These are phyloP conservation scores for Ceratosolen solmsi DNA, from an alignment of 1,140 invertebrate genomes.

Conservation along the genomic window DNA sequence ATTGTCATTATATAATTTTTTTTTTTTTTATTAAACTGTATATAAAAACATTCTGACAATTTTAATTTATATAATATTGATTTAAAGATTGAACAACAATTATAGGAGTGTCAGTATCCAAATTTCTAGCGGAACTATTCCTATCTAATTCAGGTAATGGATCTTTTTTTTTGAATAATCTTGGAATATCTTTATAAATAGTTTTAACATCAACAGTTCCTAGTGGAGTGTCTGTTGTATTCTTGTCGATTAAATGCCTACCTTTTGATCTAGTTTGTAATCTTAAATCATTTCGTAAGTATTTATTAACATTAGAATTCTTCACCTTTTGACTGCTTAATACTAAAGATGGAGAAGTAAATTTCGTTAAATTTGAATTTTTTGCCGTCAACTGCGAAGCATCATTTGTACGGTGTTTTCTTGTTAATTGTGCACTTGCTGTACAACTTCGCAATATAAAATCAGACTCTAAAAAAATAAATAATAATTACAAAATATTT, in stretches of 20 bases:
- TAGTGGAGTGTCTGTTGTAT: slow-evolving; percentile 59
- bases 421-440: slow-evolving; percentile 63
- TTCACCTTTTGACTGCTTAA: slow-evolving; percentile 8
- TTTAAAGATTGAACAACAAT: slow-evolving; percentile 56
- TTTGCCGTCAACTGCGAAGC: slow-evolving; percentile 8
- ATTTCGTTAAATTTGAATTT: slow-evolving; percentile 26
- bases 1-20: slow-evolving; percentile 27
- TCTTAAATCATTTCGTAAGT: slow-evolving; percentile 37
- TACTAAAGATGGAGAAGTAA: slow-evolving; percentile 4
- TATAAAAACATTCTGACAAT: slow-evolving; percentile 49
- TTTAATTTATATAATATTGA: slow-evolving; percentile 45
- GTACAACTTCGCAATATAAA: slow-evolving; percentile 64
- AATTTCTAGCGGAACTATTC: slow-evolving; percentile 53
- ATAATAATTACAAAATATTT: slow-evolving; percentile 11
- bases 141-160: slow-evolving; percentile 62
- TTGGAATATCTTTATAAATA: slow-evolving; percentile 56
- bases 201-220: slow-evolving; percentile 62
- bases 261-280: slow-evolving; percentile 19
- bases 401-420: slow-evolving; percentile 56
- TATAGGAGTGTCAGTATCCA: slow-evolving; percentile 55
- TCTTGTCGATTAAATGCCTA: slow-evolving; percentile 43
- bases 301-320: slow-evolving; percentile 29
- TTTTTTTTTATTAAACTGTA: slow-evolving; percentile 50
- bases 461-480: slow-evolving; percentile 57
- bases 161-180: slow-evolving; percentile 61